These are phyloP conservation scores for Microtus ochrogaster DNA, from an alignment of 2,113 vertebrate genomes.

Conservation along the genomic window DNA sequence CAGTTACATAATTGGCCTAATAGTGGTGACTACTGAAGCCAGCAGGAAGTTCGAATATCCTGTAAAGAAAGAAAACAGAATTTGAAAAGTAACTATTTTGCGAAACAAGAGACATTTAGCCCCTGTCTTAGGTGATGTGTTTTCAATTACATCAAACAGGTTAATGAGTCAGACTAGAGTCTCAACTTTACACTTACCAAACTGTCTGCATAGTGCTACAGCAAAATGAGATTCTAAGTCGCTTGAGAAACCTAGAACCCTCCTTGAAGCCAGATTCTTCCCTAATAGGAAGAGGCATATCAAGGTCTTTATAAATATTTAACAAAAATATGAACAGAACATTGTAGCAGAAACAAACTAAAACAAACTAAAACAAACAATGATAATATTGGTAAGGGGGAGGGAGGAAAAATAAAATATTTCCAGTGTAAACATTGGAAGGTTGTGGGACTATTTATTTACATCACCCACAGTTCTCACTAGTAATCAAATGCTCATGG, in stretches of 20 bases:
- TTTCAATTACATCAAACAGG: background rate
- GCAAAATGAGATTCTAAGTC: background rate
- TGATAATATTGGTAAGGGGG: background rate
- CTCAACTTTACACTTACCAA: background rate
- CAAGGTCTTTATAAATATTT: constrained; percentile 50
- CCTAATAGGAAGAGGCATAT: constrained; percentile 18
- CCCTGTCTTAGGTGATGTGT: background rate
- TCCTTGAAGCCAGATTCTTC: constrained; percentile 28
- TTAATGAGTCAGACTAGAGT: constrained; percentile 24
- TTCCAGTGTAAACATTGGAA: background rate
- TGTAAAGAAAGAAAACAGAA: background rate
- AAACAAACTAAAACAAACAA: constrained; percentile 43
- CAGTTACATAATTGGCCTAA: too few species aligned
- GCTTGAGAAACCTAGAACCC: background rate
- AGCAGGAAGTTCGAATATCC: background rate
- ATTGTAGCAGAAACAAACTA: constrained; percentile 30
- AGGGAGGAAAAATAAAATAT: background rate
- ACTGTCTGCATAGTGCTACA: background rate
- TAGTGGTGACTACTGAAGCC: background rate
- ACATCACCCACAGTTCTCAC: constrained; percentile 2
- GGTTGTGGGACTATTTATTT: background rate
- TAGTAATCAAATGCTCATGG: background rate
- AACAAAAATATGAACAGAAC: constrained; percentile 16
- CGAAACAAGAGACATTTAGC: constrained; percentile 25
- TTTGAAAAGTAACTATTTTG: constrained; percentile 23